Percentiles rank a stretch among this genome's conserved stretches.
These are phyloP conservation scores for Chalcosyrphus nemorum DNA, from an alignment of 2,888 invertebrate genomes.

Conservation along the genomic window DNA sequence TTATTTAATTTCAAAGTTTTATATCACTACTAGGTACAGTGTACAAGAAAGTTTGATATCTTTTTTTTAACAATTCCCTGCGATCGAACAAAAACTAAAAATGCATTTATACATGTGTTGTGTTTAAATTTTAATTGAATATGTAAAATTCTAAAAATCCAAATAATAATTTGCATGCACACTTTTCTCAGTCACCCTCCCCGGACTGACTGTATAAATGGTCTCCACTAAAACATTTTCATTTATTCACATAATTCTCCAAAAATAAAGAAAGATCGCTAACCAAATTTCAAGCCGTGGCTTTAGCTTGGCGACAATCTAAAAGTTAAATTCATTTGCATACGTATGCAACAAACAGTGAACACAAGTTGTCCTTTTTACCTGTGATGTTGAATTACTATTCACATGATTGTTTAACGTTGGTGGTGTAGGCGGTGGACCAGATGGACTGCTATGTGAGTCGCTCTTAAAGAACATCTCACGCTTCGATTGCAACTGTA, in stretches of 20 bases:
- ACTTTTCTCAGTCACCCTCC: too few relatives aligned
- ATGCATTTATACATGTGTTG: background rate
- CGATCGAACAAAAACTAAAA: too few relatives aligned
- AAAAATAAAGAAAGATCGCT: background rate
- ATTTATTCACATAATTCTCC: background rate
- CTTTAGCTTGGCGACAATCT: conserved; percentile 12
- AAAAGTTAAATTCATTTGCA: conserved; percentile 47
- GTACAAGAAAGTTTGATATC: too few relatives aligned
- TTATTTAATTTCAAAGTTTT: too few relatives aligned
- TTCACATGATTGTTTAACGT: conserved; percentile 77
- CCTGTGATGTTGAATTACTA: conserved; percentile 76
- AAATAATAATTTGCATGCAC: too few relatives aligned
- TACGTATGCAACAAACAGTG: background rate
- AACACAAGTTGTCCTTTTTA: conserved; percentile 43
- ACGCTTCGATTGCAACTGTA: conserved; percentile 91
- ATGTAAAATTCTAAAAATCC: too few relatives aligned
- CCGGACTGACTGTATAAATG: background rate
- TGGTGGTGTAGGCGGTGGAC: conserved; percentile 83
- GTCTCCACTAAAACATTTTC: background rate
- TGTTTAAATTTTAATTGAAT: background rate
- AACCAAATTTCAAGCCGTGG: background rate
- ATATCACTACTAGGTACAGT: too few relatives aligned
- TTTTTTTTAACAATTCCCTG: too few relatives aligned
- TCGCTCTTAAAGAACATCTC: conserved; percentile 93
- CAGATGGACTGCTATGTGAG: conserved; percentile 84